These are phyloP conservation scores for Berghia stephanieae DNA, from an alignment of 1,140 invertebrate genomes.

Conservation along the genomic window DNA sequence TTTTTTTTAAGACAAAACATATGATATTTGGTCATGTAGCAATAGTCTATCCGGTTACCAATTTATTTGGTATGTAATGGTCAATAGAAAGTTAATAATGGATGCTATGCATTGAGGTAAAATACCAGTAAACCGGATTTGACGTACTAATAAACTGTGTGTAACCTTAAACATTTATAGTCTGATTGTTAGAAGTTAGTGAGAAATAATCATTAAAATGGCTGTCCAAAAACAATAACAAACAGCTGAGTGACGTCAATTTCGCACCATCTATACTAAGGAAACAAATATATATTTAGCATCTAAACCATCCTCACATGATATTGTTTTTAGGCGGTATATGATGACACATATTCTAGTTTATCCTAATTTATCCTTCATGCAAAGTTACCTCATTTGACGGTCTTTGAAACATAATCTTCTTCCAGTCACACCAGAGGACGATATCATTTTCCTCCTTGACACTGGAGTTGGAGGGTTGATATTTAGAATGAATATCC, in stretches of 20 bases:
- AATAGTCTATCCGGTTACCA: background rate
- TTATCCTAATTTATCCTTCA: too few relatives aligned
- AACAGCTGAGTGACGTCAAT: too few relatives aligned
- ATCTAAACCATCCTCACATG: background rate
- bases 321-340: too few relatives aligned
- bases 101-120: too few relatives aligned
- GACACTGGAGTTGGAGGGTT: constrained; percentile 43
- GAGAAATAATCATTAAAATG: too few relatives aligned
- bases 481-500: constrained; percentile 45
- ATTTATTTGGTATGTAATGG: background rate
- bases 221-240: too few relatives aligned
- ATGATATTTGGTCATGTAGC: background rate
- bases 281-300: background rate
- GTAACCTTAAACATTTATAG: too few relatives aligned
- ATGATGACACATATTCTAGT: too few relatives aligned
- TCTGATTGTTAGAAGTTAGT: too few relatives aligned
- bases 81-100: background rate
- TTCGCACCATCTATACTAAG: too few relatives aligned
- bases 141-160: too few relatives aligned
- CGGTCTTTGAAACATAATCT: background rate
- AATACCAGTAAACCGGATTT: too few relatives aligned
- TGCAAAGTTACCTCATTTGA: background rate
- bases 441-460: constrained; percentile 46
- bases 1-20: background rate
- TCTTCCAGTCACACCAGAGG: constrained; percentile 39